These are phyloP conservation scores for Pachycephus smyrnensis DNA, from an alignment of 2,888 invertebrate genomes.

Conservation along the genomic window DNA sequence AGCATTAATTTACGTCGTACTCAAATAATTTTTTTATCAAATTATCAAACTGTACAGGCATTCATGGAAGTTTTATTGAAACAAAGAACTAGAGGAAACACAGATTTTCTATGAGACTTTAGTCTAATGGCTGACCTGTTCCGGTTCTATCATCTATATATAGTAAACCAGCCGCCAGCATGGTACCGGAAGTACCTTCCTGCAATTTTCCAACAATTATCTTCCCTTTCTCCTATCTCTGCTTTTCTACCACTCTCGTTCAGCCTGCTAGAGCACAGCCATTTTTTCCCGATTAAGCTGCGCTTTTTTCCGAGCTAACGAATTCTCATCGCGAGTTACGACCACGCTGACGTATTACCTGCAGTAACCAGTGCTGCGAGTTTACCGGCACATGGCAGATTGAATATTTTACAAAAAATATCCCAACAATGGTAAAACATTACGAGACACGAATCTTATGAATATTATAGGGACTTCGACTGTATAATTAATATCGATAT, in stretches of 20 bases:
- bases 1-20: no score
- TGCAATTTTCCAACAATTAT: not conserved
- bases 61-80: not conserved
- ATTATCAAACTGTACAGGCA: not conserved
- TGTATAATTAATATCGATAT: no score
- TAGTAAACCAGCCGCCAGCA: not conserved
- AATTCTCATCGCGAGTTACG: not conserved
- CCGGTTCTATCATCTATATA: not conserved
- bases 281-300: not conserved
- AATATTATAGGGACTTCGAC: no score
- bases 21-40: not conserved
- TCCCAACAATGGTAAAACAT: not conserved
- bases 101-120: not conserved
- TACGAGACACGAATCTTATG: no score
- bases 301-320: not conserved
- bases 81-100: not conserved
- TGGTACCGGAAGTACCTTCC: not conserved
- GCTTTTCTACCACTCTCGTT: not conserved
- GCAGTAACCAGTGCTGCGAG: not conserved
- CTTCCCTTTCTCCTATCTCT: not conserved
- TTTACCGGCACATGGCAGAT: not conserved
- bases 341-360: not conserved
- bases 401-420: not conserved
- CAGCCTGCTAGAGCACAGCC: not conserved
- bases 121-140: not conserved